These are phyloP conservation scores for Isaurus tuberculatus DNA, from an alignment of 92 coral and sea anemone species.

Conservation along the genomic window DNA sequence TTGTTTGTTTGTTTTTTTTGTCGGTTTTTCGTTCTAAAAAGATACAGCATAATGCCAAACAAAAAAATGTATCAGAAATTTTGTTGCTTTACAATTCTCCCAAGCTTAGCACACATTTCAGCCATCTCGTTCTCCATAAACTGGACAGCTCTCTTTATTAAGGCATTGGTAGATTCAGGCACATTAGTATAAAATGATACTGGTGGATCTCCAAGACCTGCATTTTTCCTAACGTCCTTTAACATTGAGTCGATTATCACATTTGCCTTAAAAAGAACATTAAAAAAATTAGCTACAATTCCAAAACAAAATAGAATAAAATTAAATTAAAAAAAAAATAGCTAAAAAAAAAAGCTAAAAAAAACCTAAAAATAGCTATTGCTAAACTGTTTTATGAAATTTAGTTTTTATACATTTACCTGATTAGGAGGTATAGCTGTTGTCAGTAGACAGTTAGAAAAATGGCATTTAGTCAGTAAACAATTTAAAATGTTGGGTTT, in stretches of 20 bases:
- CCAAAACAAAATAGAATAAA: background rate
- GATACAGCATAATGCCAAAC: too few relatives aligned
- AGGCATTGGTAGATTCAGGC: background rate
- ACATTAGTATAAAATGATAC: background rate
- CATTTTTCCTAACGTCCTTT: background rate
- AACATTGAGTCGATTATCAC: background rate
- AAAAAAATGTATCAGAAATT: too few relatives aligned
- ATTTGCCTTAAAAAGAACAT: background rate
- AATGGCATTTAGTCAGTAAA: conserved; percentile 7
- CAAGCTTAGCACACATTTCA: conserved; percentile 1
- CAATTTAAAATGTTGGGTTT: conserved; percentile 5
- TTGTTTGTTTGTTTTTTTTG: too few relatives aligned
- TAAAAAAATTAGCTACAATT: background rate
- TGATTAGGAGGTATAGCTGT: conserved; percentile 20
- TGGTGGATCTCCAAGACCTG: background rate
- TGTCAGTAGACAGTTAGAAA: conserved; percentile 19
- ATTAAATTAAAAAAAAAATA: too few relatives aligned
- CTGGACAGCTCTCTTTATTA: background rate
- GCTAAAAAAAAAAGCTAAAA: too few relatives aligned
- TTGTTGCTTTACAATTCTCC: conserved; percentile 3
- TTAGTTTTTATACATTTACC: background rate
- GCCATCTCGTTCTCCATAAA: conserved; percentile 3
- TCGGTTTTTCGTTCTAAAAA: too few relatives aligned
- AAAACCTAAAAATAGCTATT: background rate
- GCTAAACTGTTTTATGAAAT: background rate